These are phyloP conservation scores for Sigmodon hispidus DNA, from an alignment of 2,113 vertebrate species.

Conservation along the genomic window DNA sequence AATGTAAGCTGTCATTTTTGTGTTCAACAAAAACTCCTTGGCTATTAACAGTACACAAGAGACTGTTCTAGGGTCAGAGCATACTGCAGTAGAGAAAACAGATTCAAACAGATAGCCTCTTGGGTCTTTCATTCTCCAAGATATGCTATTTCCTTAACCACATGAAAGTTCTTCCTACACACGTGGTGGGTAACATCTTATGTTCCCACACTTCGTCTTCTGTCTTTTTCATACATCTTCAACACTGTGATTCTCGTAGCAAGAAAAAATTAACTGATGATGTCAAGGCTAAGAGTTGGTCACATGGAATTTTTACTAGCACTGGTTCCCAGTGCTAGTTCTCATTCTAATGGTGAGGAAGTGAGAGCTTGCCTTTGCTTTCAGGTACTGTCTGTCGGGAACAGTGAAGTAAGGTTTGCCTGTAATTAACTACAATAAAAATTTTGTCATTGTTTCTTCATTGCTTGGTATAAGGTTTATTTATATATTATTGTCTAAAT, in stretches of 20 bases:
- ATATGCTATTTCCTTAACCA: background rate
- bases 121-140: background rate
- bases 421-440: background rate
- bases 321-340: background rate
- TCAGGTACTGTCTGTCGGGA: background rate
- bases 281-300: slow-evolving; percentile 1
- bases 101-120: background rate
- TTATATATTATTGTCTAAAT: slow-evolving; percentile 9
- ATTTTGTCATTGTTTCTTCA: background rate
- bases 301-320: background rate
- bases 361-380: background rate
- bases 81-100: background rate
- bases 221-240: background rate
- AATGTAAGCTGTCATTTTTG: background rate
- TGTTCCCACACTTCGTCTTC: background rate
- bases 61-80: background rate
- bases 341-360: background rate
- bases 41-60: background rate
- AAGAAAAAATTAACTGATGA: slow-evolving; percentile 8
- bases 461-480: background rate
- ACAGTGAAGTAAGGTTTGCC: background rate
- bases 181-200: background rate
- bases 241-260: slow-evolving; percentile 9
- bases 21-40: background rate
- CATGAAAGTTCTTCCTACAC: background rate